Evolutionary conservation across 2,888 invertebrate species (phyloP), one percentile per base, ranked within the genome.

Genomic region (Helleia helle): DNA sequence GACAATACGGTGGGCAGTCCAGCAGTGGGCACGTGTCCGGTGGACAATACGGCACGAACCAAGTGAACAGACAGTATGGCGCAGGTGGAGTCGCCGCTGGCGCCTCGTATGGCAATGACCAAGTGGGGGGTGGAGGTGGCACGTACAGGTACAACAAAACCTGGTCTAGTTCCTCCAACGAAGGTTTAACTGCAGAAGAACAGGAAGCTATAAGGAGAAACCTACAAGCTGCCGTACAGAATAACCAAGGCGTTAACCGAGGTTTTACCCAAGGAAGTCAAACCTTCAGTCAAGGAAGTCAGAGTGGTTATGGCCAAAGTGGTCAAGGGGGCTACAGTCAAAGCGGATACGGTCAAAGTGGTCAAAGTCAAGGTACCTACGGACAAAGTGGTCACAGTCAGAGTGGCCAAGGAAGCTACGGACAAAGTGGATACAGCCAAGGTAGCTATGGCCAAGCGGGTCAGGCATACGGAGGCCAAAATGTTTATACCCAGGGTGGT

Each of bases 191-290:
- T 2, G 59, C 57, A 6, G 73, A 71, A 51, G 63, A 80, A 49
- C 62, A 67, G 41, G 79, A 76, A 47, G 59, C 65, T 24, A 65
- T 79, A 1, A 62, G 63, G 36, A 66, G 52, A 36, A 60, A 68
- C 11, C 47, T 79, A 1, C 62, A 62, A 7, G 59, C 63, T 1
- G 56, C 59, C 14, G 63, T 45, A 14, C 58, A 58, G 41, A 54
- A 46, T 2, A n/a, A n/a, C n/a, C n/a, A n/a, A n/a, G n/a, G n/a
- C n/a, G n/a, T n/a, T n/a, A n/a, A n/a, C n/a, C n/a, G n/a, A n/a
- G n/a, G n/a, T n/a, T n/a, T n/a, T n/a, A n/a, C n/a, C n/a, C n/a
- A n/a, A n/a, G n/a, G n/a, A n/a, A n/a, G n/a, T n/a, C n/a, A n/a
- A n/a, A n/a, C n/a, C n/a, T n/a, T n/a, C n/a, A n/a, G n/a, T n/a